These are phyloP conservation scores for Epinotia nisella DNA, from an alignment of 2,888 invertebrate genomes.

Conservation along the genomic window DNA sequence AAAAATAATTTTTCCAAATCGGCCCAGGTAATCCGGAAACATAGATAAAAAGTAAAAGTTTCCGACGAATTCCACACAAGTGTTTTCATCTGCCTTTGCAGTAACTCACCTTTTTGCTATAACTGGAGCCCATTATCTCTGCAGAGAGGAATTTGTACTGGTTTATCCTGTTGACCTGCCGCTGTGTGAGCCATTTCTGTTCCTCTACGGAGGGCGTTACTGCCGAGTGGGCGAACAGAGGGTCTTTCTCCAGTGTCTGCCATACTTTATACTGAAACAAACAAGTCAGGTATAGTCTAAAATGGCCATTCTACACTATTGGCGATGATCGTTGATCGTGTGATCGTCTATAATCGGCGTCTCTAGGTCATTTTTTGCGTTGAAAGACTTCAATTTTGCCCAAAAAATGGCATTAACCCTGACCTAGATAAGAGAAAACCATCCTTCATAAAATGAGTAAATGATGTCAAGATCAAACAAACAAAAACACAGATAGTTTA, in stretches of 20 bases:
- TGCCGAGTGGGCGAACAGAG: slow-evolving; percentile 88
- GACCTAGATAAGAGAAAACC: slow-evolving; percentile 15
- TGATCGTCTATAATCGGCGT: too few species aligned
- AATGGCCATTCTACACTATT: too few species aligned
- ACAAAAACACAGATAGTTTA: neutral
- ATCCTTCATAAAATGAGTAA: neutral
- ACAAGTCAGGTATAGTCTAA: slow-evolving; percentile 38
- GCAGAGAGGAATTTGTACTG: slow-evolving; percentile 87
- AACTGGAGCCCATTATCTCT: slow-evolving; percentile 85
- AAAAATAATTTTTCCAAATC: too few species aligned
- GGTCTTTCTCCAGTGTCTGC: slow-evolving; percentile 91
- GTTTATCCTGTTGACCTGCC: slow-evolving; percentile 87
- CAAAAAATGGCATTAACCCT: slow-evolving; percentile 5
- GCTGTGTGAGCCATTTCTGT: slow-evolving; percentile 88
- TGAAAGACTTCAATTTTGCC: neutral
- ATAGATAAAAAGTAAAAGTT: too few species aligned
- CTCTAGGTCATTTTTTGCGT: neutral
- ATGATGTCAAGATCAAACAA: slow-evolving; percentile 16
- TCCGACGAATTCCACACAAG: too few species aligned
- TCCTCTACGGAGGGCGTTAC: slow-evolving; percentile 88
- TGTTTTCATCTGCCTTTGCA: neutral
- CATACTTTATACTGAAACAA: slow-evolving; percentile 89
- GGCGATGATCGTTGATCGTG: too few species aligned
- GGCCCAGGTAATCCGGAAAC: too few species aligned
- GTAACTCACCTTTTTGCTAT: slow-evolving; percentile 86